These are phyloP conservation scores for Echeneis naucrates DNA, from an alignment of 2,797 vertebrate genomes.

Conservation along the genomic window DNA sequence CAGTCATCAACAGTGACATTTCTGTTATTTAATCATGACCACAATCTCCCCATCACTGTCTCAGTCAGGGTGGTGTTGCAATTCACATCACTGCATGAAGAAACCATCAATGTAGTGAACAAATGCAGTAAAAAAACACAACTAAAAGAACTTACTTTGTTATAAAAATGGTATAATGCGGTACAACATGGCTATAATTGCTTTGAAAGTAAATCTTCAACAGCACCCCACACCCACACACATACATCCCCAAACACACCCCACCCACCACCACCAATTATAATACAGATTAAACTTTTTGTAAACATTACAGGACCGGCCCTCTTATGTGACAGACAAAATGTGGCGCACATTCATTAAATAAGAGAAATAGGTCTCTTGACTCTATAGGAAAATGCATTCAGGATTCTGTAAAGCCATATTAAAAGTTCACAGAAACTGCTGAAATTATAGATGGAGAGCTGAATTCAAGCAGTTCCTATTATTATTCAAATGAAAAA, in stretches of 20 bases:
- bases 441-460: not conserved
- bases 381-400: constrained; percentile 7
- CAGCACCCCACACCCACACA: not conserved
- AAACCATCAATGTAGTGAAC: too few species aligned
- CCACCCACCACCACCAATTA: constrained; percentile 16
- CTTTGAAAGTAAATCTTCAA: constrained; percentile 18
- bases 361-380: constrained; percentile 7
- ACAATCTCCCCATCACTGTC: not conserved
- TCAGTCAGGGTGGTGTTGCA: not conserved
- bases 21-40: constrained; percentile 1
- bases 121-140: constrained; percentile 6
- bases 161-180: not conserved
- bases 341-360: constrained; percentile 35
- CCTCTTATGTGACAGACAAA: constrained; percentile 19
- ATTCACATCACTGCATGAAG: not conserved
- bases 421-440: constrained; percentile 17
- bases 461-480: not conserved
- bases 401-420: constrained; percentile 16
- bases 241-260: too few species aligned
- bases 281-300: constrained; percentile 40
- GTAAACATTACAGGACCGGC: constrained; percentile 14
- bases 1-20: not conserved
- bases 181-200: constrained; percentile 14
- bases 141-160: constrained; percentile 8
- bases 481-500: not conserved